A percentile compares a stretch with the other conserved stretches of the same genome.
Evolutionary conservation across 1,140 invertebrate genomes (phyloP).

Genomic region (Hirudo medicinalis): DNA sequence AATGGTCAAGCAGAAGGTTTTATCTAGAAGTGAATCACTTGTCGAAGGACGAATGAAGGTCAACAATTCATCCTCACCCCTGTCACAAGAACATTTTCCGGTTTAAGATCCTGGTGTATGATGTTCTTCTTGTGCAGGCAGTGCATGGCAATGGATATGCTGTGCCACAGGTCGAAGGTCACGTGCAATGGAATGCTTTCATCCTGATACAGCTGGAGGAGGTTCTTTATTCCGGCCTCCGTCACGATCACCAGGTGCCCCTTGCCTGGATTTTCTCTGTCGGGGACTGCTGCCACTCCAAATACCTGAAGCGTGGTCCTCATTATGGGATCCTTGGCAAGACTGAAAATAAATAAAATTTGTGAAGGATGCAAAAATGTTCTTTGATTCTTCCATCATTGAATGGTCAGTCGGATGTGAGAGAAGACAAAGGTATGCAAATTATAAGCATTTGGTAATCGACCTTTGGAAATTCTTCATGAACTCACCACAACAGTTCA

Average conservation of each 20-base stretch:
- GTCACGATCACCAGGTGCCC: slow-evolving; percentile 23
- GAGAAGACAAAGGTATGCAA: background rate
- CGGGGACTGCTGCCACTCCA: slow-evolving; percentile 22
- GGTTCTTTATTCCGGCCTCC: slow-evolving; percentile 23
- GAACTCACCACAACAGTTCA: slow-evolving; percentile 21
- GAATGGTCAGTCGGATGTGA: background rate
- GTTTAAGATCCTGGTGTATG: slow-evolving; percentile 35
- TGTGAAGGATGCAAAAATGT: background rate
- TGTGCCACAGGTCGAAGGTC: slow-evolving; percentile 19
- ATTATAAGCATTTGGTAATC: no score
- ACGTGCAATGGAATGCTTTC: slow-evolving; percentile 20
- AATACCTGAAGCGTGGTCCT: slow-evolving; percentile 20
- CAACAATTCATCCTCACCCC: slow-evolving; percentile 8
- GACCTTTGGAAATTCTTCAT: background rate
- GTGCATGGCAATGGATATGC: slow-evolving; percentile 22
- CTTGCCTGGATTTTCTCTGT: slow-evolving; percentile 10
- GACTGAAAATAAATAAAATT: slow-evolving; percentile 12
- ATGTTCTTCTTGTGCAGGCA: slow-evolving; percentile 31
- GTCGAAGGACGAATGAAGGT: background rate
- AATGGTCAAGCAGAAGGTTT: background rate
- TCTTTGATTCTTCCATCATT: background rate
- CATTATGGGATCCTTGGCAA: slow-evolving; percentile 22
- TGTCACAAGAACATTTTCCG: slow-evolving; percentile 32
- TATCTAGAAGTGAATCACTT: background rate
- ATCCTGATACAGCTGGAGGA: slow-evolving; percentile 22